Evolutionary conservation across 2,888 invertebrate species (phyloP).

Genomic region (Aporophyla lueneburgensis): DNA sequence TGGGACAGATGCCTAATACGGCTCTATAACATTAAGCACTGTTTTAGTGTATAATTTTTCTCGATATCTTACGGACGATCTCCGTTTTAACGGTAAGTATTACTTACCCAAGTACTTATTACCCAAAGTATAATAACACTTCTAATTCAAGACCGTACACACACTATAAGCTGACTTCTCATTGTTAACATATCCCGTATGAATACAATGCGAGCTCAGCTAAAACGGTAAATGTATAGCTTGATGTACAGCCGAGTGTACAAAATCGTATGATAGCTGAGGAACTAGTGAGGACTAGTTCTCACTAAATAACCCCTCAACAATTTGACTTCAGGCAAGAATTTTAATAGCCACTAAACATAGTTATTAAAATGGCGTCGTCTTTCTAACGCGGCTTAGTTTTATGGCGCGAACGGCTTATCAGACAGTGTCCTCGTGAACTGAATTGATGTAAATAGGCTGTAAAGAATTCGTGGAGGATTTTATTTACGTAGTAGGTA

Average conservation of each 20-base stretch:
- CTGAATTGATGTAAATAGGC: constrained; percentile 41
- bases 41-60: neutral
- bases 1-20: neutral
- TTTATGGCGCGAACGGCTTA: constrained; percentile 52
- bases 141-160: too few relatives aligned
- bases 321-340: constrained; percentile 16
- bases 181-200: too few relatives aligned
- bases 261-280: constrained; percentile 24
- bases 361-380: constrained; percentile 32
- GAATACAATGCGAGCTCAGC: too few relatives aligned
- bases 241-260: too few relatives aligned
- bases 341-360: constrained; percentile 46
- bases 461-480: constrained; percentile 4
- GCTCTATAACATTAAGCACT: neutral
- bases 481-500: neutral
- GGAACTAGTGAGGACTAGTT: too few relatives aligned
- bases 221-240: too few relatives aligned
- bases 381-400: constrained; percentile 36
- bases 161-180: too few relatives aligned
- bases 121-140: constrained; percentile 6
- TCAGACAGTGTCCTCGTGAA: constrained; percentile 33
- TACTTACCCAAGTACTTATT: neutral
- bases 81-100: constrained; percentile 6
- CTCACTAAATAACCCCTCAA: constrained; percentile 24
- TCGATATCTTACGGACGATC: neutral